These are phyloP conservation scores for Aelia acuminata DNA, from an alignment of 2,888 invertebrate species.

Conservation along the genomic window DNA sequence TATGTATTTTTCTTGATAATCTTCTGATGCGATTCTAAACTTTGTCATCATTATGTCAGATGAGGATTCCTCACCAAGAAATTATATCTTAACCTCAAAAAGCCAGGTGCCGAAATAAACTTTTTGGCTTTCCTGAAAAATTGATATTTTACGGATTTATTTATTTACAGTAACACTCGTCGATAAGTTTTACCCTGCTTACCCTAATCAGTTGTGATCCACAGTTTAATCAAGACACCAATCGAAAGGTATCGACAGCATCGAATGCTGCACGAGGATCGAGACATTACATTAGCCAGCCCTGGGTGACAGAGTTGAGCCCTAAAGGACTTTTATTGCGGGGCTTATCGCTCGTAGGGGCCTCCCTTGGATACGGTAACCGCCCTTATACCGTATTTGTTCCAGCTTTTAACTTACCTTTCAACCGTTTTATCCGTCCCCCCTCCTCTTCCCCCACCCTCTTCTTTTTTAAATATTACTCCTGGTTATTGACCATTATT, in stretches of 20 bases:
- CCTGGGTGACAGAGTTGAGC: neutral
- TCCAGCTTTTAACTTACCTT: conserved; percentile 48
- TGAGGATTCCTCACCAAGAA: too few species aligned
- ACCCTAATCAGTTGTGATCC: neutral
- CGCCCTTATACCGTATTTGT: conserved; percentile 48
- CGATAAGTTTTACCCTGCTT: neutral
- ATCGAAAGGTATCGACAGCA: neutral
- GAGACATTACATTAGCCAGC: neutral
- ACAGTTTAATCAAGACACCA: neutral
- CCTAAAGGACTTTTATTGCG: conserved; percentile 39
- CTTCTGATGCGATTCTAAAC: too few species aligned
- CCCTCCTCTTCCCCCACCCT: neutral
- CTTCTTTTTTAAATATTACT: conserved; percentile 11
- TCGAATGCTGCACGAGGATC: neutral
- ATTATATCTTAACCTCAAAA: too few species aligned
- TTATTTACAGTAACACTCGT: too few species aligned
- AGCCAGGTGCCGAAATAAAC: too few species aligned
- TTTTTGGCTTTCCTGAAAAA: too few species aligned
- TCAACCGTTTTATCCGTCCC: conserved; percentile 34
- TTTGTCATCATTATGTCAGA: too few species aligned
- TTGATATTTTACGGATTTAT: too few species aligned
- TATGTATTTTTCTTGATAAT: too few species aligned
- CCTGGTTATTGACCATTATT: conserved; percentile 27
- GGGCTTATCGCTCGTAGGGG: neutral
- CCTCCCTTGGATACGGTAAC: conserved; percentile 36